These are phyloP conservation scores for Daubentonia madagascariensis DNA, from an alignment of 2,113 vertebrate genomes.

Conservation along the genomic window DNA sequence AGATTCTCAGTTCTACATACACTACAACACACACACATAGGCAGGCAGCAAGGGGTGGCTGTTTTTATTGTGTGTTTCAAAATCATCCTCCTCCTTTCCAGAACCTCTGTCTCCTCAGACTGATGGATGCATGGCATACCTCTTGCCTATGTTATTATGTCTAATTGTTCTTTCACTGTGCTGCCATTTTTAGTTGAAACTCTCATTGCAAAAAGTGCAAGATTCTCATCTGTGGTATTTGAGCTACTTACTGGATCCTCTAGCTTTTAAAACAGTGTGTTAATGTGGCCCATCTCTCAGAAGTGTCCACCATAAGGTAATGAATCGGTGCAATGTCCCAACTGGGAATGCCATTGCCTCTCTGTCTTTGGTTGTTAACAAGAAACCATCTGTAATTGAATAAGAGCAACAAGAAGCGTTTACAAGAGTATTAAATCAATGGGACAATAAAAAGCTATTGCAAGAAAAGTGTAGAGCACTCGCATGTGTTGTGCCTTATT, in stretches of 20 bases:
- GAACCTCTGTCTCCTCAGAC: background rate
- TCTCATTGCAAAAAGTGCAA: background rate
- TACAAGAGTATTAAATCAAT: background rate
- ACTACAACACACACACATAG: fast-evolving
- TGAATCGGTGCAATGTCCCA: background rate
- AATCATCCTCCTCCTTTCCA: background rate
- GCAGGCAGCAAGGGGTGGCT: background rate
- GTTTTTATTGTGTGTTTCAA: background rate
- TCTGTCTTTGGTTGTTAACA: background rate
- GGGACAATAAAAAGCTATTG: background rate
- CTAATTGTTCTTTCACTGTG: background rate
- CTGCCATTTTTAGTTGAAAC: background rate
- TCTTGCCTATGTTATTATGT: background rate
- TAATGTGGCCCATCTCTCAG: background rate
- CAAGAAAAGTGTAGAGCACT: background rate
- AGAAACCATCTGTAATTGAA: background rate
- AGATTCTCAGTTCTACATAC: background rate
- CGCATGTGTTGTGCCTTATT: background rate
- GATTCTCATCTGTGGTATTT: background rate
- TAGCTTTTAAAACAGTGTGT: background rate
- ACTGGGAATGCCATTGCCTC: background rate
- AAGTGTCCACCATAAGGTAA: background rate
- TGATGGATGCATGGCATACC: background rate
- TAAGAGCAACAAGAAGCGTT: background rate
- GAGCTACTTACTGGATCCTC: background rate